Evolutionary conservation across 1,140 invertebrate genomes (phyloP).

Genomic region (Magallana angulata): DNA sequence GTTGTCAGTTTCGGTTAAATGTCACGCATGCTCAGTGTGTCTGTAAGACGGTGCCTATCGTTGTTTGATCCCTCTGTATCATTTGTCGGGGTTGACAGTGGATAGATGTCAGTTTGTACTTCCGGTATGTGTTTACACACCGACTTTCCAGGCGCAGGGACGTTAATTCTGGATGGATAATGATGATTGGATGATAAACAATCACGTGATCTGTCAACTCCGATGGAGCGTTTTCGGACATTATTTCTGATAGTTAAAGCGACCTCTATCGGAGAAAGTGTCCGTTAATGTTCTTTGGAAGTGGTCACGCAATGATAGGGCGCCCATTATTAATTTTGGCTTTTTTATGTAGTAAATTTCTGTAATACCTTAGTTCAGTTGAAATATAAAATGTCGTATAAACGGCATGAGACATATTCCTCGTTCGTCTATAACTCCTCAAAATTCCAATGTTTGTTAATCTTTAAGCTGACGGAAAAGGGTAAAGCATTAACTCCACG

Average conservation of each 20-base stretch:
- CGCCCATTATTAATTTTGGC: not conserved
- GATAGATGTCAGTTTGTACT: slow-evolving; percentile 34
- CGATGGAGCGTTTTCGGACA: slow-evolving; percentile 41
- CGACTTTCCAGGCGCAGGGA: not conserved
- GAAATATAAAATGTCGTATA: no score
- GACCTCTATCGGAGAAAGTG: slow-evolving; percentile 42
- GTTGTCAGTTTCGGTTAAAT: not conserved
- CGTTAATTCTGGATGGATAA: not conserved
- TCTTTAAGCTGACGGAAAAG: no score
- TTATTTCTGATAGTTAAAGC: slow-evolving; percentile 38
- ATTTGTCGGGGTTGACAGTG: slow-evolving; percentile 40
- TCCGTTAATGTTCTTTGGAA: slow-evolving; percentile 43
- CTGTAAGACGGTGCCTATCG: slow-evolving; percentile 26
- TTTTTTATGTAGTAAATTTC: no score
- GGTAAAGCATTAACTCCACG: no score
- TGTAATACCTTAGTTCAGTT: no score
- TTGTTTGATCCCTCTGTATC: slow-evolving; percentile 22
- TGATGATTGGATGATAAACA: not conserved
- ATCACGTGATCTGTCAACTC: slow-evolving; percentile 43
- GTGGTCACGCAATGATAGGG: slow-evolving; percentile 28
- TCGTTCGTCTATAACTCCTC: no score
- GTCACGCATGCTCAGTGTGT: slow-evolving; percentile 15
- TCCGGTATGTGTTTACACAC: slow-evolving; percentile 17
- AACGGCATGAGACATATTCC: no score
- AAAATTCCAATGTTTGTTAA: no score